Conservation (phyloP, 2,113 vertebrate genomes). For the Hypocryptadius cinnamomeus region DNA sequence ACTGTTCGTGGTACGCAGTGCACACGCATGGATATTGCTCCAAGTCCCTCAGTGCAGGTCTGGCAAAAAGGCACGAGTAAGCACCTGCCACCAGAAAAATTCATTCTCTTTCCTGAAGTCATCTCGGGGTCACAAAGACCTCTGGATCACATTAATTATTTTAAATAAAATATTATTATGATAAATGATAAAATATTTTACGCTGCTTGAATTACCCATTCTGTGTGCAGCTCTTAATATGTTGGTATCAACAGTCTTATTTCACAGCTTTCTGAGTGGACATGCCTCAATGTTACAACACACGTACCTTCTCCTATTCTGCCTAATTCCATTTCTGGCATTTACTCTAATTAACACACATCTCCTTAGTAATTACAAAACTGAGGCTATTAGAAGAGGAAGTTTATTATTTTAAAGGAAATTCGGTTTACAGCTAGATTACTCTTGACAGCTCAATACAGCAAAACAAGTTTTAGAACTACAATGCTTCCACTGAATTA, state of each 20-base stretch:
- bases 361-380: background rate
- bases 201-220: background rate
- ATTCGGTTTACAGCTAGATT: background rate
- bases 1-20: accelerated
- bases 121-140: background rate
- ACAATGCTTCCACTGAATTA: background rate
- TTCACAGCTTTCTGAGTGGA: background rate
- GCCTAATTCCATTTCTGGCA: background rate
- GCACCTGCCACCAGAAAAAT: background rate
- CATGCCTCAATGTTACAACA: background rate
- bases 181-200: background rate
- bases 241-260: background rate
- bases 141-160: background rate
- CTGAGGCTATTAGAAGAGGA: background rate
- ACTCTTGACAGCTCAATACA: background rate
- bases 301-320: background rate
- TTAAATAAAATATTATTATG: background rate
- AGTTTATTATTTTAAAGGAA: background rate
- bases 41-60: background rate
- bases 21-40: accelerated
- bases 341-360: background rate
- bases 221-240: background rate
- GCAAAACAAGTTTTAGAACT: background rate
- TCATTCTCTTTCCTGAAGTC: background rate
- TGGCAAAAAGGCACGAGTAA: background rate